phyloP scores from a whole-genome alignment of 2,113 vertebrate genomes.

The Loxodonta africana region DNA sequence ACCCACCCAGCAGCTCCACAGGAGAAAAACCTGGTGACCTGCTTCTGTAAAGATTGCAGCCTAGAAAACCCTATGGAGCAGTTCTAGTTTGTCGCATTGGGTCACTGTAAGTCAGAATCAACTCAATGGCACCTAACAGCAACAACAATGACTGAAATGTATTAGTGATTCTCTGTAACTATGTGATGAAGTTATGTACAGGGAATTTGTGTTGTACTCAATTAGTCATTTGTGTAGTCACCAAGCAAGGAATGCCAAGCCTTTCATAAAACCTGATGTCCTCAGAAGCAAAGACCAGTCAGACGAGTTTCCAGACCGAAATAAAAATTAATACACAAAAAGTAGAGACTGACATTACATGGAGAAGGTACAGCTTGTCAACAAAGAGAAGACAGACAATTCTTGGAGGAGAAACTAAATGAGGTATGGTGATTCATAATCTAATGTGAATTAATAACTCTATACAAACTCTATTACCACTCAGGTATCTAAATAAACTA shows the following conservation, averaged over 20 bases:
- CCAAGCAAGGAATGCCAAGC: conserved; percentile 74
- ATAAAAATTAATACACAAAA: conserved; percentile 62
- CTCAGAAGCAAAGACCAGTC: conserved; percentile 78
- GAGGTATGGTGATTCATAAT: neutral
- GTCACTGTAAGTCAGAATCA: neutral
- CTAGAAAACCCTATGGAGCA: neutral
- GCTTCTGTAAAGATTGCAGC: neutral
- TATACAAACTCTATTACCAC: neutral
- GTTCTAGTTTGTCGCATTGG: neutral
- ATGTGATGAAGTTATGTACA: conserved; percentile 59
- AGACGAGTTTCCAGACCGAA: conserved; percentile 80
- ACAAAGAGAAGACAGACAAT: conserved; percentile 1
- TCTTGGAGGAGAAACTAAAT: neutral
- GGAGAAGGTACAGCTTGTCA: neutral
- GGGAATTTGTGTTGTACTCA: conserved; percentile 74
- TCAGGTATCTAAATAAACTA: neutral
- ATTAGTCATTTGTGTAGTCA: conserved; percentile 75
- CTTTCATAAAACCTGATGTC: conserved; percentile 58
- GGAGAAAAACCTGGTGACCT: neutral
- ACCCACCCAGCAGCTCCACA: neutral
- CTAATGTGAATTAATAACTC: neutral
- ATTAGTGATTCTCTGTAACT: conserved; percentile 34
- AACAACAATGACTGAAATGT: neutral
- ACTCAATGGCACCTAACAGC: neutral
- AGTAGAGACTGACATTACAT: neutral